Percentiles rank a stretch among this genome's conserved stretches.
phyloP scores from a whole-genome alignment of 2,113 vertebrate genomes.

The Microcebus murinus region DNA sequence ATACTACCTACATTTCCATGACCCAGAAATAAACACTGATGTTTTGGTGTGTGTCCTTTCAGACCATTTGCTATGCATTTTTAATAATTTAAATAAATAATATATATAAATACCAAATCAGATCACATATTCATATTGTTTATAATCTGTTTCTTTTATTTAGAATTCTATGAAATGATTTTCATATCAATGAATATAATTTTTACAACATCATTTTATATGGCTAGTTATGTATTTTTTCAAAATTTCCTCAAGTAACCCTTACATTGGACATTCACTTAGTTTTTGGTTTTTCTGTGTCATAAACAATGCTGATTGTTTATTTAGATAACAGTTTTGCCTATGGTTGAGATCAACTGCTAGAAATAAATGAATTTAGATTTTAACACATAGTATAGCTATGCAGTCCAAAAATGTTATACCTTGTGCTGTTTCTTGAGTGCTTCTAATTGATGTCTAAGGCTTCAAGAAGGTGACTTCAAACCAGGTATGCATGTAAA shows the following conservation, averaged over 20 bases:
- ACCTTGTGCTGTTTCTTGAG: neutral
- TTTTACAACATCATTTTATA: conserved; percentile 18
- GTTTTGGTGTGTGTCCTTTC: neutral
- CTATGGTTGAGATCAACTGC: neutral
- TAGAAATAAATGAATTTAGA: neutral
- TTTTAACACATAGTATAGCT: neutral
- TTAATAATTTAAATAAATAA: neutral
- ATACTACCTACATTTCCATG: neutral
- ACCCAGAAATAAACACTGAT: neutral
- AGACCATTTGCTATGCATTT: neutral
- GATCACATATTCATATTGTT: neutral
- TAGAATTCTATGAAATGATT: neutral
- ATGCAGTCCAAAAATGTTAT: neutral
- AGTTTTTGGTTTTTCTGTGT: neutral
- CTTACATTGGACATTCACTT: neutral
- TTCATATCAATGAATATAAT: neutral
- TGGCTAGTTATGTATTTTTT: neutral
- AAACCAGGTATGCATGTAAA: neutral
- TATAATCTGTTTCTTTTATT: neutral
- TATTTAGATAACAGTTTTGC: neutral
- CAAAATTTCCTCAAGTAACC: neutral
- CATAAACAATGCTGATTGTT: neutral
- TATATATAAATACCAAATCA: neutral
- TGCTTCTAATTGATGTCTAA: neutral
- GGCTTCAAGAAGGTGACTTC: neutral